Base-by-base conservation (phyloP, 2,113 vertebrate species). In the Zingel zingel region DNA sequence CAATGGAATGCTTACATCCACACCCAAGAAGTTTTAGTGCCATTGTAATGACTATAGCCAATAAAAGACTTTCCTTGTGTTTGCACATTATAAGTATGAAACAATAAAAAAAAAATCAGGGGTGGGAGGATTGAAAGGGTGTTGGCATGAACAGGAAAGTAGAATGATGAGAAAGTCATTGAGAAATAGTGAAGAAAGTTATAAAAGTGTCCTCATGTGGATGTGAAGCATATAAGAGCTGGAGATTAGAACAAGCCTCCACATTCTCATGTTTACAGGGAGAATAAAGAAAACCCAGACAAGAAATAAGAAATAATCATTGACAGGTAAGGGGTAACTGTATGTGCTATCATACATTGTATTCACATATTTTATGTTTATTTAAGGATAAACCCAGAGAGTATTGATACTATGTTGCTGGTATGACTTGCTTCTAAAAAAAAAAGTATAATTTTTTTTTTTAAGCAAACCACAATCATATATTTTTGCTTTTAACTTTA, bases 1-100 rank as follows among this genome's bases (percentile, higher is more conserved):
- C 10, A 19, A 33, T 82, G 51, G 53, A 58, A 63, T 68, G n/a
- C 14, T 43, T 18, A 19, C 18, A 36, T 67, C 68, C 85, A 86
- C 87, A 67, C 64, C 80, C 88, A 74, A 30, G 47, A 77, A 0
- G 21, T 77, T 93, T 86, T 89, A 89, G 77, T 86, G 54, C 74
- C 74, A 75, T n/a, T 50, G 45, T 66, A 70, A 92, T 63, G 51
- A 56, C 59, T 62, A 21, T 4, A 80, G 71, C 59, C 90, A 75
- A 88, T 90, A 87, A 90, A 88, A 87, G 70, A 21, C 8, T 50
- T 50, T 62, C 47, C 53, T 59, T 74, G 65, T 84, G 80, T 80
- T 74, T 75, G 79, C 75, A 81, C 54, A 84, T 74, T 57, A 47
- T 36, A 66, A 74, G 69, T 76, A 39, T 7, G 5, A 23, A 56